phyloP scores from a whole-genome alignment of 2,888 invertebrate species.

The Athetis lepigone region DNA sequence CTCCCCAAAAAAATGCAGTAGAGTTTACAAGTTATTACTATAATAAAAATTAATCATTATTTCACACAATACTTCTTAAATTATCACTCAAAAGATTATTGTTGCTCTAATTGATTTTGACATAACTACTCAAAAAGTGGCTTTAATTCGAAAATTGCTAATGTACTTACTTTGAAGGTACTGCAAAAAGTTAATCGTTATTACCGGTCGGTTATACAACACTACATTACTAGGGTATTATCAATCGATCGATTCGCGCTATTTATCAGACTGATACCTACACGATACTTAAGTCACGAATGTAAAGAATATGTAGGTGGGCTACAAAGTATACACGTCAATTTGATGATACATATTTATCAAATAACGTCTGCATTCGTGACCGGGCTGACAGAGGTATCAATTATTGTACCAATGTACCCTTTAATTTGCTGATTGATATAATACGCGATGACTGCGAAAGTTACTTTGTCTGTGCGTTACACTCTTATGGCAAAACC shows the following conservation, averaged over 20 bases:
- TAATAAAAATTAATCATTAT: not conserved
- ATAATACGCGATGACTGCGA: too few relatives aligned
- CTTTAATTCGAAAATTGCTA: slow-evolving; percentile 28
- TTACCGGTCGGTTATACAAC: slow-evolving; percentile 56
- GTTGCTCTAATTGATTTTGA: not conserved
- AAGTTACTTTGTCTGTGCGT: too few relatives aligned
- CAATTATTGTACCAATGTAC: too few relatives aligned
- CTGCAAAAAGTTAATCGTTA: slow-evolving; percentile 46
- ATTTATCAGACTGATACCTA: slow-evolving; percentile 27
- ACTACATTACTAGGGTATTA: slow-evolving; percentile 48
- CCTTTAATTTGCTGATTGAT: too few relatives aligned
- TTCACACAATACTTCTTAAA: not conserved
- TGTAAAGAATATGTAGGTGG: slow-evolving; percentile 8
- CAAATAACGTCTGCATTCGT: not conserved
- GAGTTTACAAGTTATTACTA: too few relatives aligned
- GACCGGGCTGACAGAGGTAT: not conserved
- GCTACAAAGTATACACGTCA: not conserved
- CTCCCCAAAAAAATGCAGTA: too few relatives aligned
- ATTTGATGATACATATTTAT: not conserved
- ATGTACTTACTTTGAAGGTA: slow-evolving; percentile 27
- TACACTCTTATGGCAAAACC: too few relatives aligned
- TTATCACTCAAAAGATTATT: not conserved
- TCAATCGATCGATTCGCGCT: slow-evolving; percentile 55
- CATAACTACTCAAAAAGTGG: not conserved
- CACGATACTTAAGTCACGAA: slow-evolving; percentile 55